Conservation (phyloP, 2,113 vertebrate species). For the Brachyistius frenatus region DNA sequence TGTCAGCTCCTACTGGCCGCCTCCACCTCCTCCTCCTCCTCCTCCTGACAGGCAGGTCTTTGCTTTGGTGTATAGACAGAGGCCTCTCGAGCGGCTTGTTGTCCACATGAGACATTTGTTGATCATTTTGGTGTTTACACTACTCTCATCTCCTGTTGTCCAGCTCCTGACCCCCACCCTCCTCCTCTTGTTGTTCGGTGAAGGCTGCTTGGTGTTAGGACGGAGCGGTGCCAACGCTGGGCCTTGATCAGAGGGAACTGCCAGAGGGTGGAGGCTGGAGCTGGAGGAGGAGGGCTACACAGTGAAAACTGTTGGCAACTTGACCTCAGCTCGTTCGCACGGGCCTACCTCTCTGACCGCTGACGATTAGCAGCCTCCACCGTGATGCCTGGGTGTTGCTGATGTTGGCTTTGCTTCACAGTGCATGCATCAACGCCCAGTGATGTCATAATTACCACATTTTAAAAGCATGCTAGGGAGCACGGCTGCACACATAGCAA, state of each 20-base stretch:
- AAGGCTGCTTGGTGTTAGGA: conserved; percentile 22
- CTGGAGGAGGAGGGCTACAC: neutral
- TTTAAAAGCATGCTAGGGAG: conserved; percentile 15
- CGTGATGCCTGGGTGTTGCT: conserved; percentile 42
- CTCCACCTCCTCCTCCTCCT: conserved; percentile 14
- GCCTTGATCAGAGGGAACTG: conserved; percentile 54
- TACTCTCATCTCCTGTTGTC: conserved; percentile 40
- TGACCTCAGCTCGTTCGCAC: conserved; percentile 64
- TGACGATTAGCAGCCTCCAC: conserved; percentile 50
- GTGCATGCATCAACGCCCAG: conserved; percentile 4
- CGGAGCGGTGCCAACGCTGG: conserved; percentile 30
- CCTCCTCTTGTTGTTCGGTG: neutral
- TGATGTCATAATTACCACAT: conserved; percentile 56
- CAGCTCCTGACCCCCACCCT: conserved; percentile 13
- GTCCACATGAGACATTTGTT: conserved; percentile 32
- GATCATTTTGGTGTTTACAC: conserved; percentile 30
- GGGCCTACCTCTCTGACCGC: conserved; percentile 37
- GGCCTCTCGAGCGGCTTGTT: conserved; percentile 31
- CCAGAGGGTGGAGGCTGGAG: conserved; percentile 17
- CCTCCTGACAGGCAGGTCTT: conserved; percentile 32
- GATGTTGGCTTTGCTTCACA: conserved; percentile 53
- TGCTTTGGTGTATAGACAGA: conserved; percentile 34
- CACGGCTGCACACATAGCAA: neutral
- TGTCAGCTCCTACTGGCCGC: conserved; percentile 38
- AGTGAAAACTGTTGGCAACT: conserved; percentile 39